A percentile compares a stretch with the other conserved stretches of the same genome.
phyloP scores from a whole-genome alignment of 2,113 vertebrate species.

The Pungitius pungitius region DNA sequence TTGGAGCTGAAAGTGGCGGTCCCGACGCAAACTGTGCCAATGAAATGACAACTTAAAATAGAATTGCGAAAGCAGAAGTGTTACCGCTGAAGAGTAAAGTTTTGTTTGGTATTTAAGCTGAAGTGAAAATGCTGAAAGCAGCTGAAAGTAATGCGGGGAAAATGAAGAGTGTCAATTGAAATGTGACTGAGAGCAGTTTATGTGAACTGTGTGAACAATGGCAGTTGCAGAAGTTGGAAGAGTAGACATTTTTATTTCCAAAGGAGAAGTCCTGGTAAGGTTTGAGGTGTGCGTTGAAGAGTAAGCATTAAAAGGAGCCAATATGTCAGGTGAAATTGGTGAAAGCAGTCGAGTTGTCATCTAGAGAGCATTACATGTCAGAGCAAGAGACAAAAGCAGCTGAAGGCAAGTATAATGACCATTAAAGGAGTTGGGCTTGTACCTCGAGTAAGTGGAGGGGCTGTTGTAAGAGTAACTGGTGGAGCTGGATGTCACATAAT shows the following conservation, averaged over 20 bases:
- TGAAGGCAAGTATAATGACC: neutral
- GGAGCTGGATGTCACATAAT: conserved; percentile 71
- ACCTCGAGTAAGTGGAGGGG: conserved; percentile 71
- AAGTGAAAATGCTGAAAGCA: neutral
- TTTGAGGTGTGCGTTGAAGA: neutral
- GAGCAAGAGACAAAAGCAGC: neutral
- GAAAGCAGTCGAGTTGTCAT: neutral
- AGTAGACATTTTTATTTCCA: neutral
- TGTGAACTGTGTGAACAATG: neutral
- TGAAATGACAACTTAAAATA: neutral
- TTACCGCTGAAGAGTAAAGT: neutral
- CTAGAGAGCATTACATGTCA: too few relatives aligned
- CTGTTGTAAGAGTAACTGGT: conserved; percentile 76
- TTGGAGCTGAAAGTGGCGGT: neutral
- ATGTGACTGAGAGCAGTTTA: conserved; percentile 2
- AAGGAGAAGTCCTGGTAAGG: neutral
- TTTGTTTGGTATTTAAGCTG: neutral
- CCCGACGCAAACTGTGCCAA: too few relatives aligned
- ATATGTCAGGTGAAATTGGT: neutral
- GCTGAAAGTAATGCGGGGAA: too few relatives aligned
- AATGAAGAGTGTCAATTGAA: neutral
- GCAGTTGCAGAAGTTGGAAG: neutral
- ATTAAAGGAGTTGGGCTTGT: conserved; percentile 15
- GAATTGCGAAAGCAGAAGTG: neutral
- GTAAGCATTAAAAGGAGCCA: neutral